phyloP scores from a whole-genome alignment of 2,888 invertebrate species.

The Pilophorus perplexus region DNA sequence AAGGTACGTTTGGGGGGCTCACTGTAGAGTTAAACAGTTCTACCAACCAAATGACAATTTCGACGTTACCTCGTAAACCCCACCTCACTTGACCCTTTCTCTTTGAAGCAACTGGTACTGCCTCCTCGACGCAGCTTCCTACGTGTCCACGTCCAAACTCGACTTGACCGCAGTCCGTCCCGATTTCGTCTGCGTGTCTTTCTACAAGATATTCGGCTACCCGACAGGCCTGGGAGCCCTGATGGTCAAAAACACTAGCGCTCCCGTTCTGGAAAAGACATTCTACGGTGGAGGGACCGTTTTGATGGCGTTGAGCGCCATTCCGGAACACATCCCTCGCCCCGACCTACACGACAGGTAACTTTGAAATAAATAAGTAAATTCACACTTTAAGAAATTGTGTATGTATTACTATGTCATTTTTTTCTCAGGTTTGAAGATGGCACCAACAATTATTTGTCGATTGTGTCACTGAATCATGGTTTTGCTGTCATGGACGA shows the following conservation, averaged over 20 bases:
- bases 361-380: slow-evolving; percentile 32
- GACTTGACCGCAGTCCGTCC: slow-evolving; percentile 71
- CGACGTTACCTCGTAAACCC: too few relatives aligned
- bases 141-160: slow-evolving; percentile 71
- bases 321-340: slow-evolving; percentile 70
- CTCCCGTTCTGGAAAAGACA: slow-evolving; percentile 59
- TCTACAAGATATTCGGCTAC: slow-evolving; percentile 96
- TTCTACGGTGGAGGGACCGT: slow-evolving; percentile 97
- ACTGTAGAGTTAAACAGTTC: background rate
- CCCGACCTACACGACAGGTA: slow-evolving; percentile 70
- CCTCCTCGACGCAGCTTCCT: slow-evolving; percentile 82
- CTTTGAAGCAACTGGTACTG: slow-evolving; percentile 64
- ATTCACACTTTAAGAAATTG: background rate
- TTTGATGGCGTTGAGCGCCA: slow-evolving; percentile 71
- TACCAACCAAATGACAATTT: background rate
- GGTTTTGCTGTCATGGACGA: slow-evolving; percentile 74
- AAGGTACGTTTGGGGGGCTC: background rate
- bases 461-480: slow-evolving; percentile 75
- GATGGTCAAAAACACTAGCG: slow-evolving; percentile 68
- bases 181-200: slow-evolving; percentile 88
- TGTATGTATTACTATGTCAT: background rate
- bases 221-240: slow-evolving; percentile 94
- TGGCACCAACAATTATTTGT: slow-evolving; percentile 85
- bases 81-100: too few relatives aligned
- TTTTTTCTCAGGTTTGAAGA: slow-evolving; percentile 76